Conservation (phyloP, 2,888 invertebrate species). For the Agonum fuliginosum region DNA sequence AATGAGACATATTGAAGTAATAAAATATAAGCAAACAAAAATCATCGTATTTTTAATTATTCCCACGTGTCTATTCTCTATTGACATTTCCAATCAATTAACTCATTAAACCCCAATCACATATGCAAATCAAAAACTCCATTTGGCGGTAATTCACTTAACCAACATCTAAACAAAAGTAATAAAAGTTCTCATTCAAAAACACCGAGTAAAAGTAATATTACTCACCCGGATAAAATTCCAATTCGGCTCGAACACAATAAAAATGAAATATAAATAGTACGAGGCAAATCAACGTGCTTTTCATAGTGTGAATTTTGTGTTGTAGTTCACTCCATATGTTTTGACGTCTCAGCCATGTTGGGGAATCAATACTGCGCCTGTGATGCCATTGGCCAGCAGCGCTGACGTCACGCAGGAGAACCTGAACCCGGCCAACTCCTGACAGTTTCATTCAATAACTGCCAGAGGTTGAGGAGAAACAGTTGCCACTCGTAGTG, state of each 20-base stretch:
- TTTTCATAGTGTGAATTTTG: conserved; percentile 69
- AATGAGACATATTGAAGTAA: conserved; percentile 22
- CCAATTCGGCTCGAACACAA: conserved; percentile 68
- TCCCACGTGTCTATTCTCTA: background rate
- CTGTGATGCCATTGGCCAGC: conserved; percentile 68
- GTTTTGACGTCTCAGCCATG: conserved; percentile 70
- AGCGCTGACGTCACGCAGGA: conserved; percentile 66
- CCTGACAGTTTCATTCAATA: conserved; percentile 53
- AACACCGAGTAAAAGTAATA: background rate
- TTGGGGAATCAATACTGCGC: conserved; percentile 70
- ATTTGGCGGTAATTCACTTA: conserved; percentile 49
- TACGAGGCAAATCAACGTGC: conserved; percentile 68
- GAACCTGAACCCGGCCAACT: conserved; percentile 60
- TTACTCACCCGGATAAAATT: conserved; percentile 70
- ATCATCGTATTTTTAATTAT: background rate
- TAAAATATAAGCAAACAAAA: background rate
- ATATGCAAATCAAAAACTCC: conserved; percentile 27
- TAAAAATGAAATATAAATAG: conserved; percentile 68
- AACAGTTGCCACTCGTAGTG: conserved; percentile 27
- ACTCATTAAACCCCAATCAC: background rate
- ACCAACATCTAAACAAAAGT: conserved; percentile 28
- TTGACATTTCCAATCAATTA: background rate
- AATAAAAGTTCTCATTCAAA: background rate
- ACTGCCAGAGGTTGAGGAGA: conserved; percentile 27
- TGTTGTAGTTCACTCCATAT: conserved; percentile 70